These are phyloP conservation scores for Troilus luridus DNA, from an alignment of 2,888 invertebrate species.

Conservation along the genomic window DNA sequence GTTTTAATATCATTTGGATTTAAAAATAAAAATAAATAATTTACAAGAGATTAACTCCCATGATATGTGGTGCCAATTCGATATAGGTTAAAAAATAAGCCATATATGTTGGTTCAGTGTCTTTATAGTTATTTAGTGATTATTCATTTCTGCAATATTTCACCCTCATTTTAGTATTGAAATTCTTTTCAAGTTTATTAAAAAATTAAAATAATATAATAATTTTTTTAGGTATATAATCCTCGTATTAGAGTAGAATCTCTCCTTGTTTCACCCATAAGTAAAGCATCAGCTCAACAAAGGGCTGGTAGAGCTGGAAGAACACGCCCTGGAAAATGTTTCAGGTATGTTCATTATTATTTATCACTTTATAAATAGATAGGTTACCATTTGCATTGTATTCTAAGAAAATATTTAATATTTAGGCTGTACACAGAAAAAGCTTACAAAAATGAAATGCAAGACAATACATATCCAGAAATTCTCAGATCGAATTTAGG, in stretches of 20 bases:
- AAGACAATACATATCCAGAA: constrained; percentile 98
- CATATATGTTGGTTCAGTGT: too few species aligned
- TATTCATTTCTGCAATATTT: too few species aligned
- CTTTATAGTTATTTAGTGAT: too few species aligned
- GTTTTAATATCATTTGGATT: too few species aligned
- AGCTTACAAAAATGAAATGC: constrained; percentile 98
- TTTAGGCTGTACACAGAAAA: constrained; percentile 91
- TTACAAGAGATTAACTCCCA: too few species aligned
- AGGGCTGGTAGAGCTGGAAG: constrained; percentile 97
- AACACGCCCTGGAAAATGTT: constrained; percentile 98
- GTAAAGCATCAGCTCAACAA: constrained; percentile 99
- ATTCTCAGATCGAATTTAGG: constrained; percentile 94
- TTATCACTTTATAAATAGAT: not conserved
- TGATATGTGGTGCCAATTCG: too few species aligned
- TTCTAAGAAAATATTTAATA: not conserved
- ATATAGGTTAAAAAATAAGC: too few species aligned
- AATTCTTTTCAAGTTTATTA: not conserved
- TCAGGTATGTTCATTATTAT: constrained; percentile 70
- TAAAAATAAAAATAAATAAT: too few species aligned
- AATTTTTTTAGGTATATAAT: constrained; percentile 81
- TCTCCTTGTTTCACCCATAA: constrained; percentile 96
- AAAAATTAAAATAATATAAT: not conserved
- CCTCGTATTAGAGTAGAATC: constrained; percentile 95
- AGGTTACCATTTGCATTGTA: not conserved
- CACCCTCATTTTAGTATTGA: too few species aligned